Base-by-base conservation (phyloP, 2,113 vertebrate species). In the Datnioides undecimradiatus region DNA sequence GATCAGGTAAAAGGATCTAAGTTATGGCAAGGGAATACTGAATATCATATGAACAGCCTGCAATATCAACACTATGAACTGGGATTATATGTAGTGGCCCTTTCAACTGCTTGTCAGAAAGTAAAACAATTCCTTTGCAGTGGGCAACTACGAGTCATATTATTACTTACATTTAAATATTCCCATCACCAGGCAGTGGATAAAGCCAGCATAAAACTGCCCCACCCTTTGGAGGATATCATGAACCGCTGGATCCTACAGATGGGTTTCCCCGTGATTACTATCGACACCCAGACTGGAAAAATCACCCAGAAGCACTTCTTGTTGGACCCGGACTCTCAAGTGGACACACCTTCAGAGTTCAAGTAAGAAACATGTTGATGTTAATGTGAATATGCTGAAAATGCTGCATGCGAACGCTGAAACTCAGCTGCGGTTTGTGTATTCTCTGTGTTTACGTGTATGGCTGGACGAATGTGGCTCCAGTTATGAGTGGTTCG, bases 211-310 rank as follows among this genome's bases (percentile, higher is more conserved):
- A 0, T 96, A 9, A 0, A 0, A 0, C 90, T 98, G 36, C 97
- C 96, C 0, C 0, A 0, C 40, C 0, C 0, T 0, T 74, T 99
- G 79, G 67, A 89, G 1, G 1, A 68, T 5, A 97, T 99, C 87
- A 97, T 99, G 97, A 96, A 98, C 69, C 94, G 94, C 41, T 99
- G 98, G 98, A 96, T 90, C 0, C 94, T 97, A 34, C 98, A 99
- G 91, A 98, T 98, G 97, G 98, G 98, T 40, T 98, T 96, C 87
- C 98, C 98, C 0, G 64, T 97, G 73, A 84, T 99, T 73, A 97
- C 94, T 0, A 94, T 97, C 4, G 0, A 99, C 81, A 99, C 96
- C 5, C 0, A 0, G 1, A 92, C 10, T 0, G 97, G 98, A 63
- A 0, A 0, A 0, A 0, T 99, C 83, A 82, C 0, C 6, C 98